Base-by-base conservation (phyloP, 2,888 invertebrate genomes). In the Andrena bicolor region DNA sequence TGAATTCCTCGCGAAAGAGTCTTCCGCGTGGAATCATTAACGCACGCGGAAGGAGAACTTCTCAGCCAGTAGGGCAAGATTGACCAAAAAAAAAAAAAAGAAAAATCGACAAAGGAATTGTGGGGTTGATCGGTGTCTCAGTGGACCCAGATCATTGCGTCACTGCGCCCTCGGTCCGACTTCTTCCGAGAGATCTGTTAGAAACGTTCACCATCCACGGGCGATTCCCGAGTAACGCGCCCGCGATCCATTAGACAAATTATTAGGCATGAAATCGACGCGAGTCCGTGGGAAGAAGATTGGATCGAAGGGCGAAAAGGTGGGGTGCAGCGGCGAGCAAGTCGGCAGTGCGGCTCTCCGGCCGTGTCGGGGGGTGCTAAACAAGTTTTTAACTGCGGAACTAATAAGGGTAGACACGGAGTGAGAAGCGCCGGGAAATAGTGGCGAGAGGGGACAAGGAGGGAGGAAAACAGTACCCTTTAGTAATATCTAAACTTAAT, bases 401-500 rank as follows among this genome's bases (percentile, higher is more conserved):
- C 78, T 85, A 78, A 84, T 76, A 82, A 85, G 85, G 85, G 85
- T 84, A 84, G 72, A 66, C 53, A 51, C 41, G 65, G 63, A 53
- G 53, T 30, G 80, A 75, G 74, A 76, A 64, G 10, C 41, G 66
- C 23, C 70, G 78, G 49, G 79, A 68, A 71, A 68, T 35, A 78
- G 70, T 58, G 78, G 64, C 84, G 72, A 51, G 80, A 69, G 70
- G 66, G 10, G 63, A 66, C 64, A 70, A 79, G 64, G 56, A 73
- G 76, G 77, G 76, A 74, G 77, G 80, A 83, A 53, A 56, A 72
- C 88, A 88, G 89, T 88, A 90, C 87, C 90, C 89, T 88, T 90
- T 90, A 91, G 90, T 91, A 91, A 90, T 91, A 93, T 91, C 91
- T 91, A 91, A 92, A 91, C 90, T 92, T 92, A 93, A 93, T 90